Conservation (phyloP, 92 coral and sea anemone genomes). For the Palythoa grandiflora region DNA sequence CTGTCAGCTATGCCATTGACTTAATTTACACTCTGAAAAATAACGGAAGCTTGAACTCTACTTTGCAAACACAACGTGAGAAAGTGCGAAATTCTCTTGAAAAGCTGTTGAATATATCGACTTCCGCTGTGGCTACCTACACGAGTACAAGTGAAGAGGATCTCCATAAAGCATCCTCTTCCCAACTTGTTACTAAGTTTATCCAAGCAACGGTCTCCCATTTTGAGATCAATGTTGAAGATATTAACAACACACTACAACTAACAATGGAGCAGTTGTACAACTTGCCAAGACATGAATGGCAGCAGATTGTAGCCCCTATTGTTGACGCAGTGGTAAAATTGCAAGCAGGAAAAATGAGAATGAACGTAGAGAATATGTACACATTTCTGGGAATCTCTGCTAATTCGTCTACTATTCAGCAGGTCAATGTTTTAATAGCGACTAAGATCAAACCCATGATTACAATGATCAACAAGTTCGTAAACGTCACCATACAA, state of each 20-base stretch:
- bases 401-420: constrained; percentile 58
- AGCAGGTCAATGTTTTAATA: constrained; percentile 51
- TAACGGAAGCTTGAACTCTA: no score
- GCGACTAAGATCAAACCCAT: constrained; percentile 28
- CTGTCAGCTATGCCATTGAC: no score
- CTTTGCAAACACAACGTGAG: constrained; percentile 14
- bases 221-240: constrained; percentile 48
- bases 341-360: constrained; percentile 50
- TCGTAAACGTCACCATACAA: no score
- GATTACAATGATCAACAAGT: neutral
- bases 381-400: constrained; percentile 37
- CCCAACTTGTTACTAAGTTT: constrained; percentile 41
- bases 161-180: no score
- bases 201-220: constrained; percentile 65
- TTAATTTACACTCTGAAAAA: no score
- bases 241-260: constrained; percentile 42
- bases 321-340: constrained; percentile 52
- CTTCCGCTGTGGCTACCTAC: constrained; percentile 44
- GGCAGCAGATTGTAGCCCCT: constrained; percentile 46
- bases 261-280: constrained; percentile 49
- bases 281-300: constrained; percentile 67
- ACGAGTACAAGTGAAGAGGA: constrained; percentile 13
- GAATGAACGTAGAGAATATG: constrained; percentile 50
- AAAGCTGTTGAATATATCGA: constrained; percentile 27
- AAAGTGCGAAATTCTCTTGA: constrained; percentile 4